A percentile compares a stretch with the other conserved stretches of the same genome.
Conservation (phyloP, 2,113 vertebrate species). For the Oenanthe melanoleuca region DNA sequence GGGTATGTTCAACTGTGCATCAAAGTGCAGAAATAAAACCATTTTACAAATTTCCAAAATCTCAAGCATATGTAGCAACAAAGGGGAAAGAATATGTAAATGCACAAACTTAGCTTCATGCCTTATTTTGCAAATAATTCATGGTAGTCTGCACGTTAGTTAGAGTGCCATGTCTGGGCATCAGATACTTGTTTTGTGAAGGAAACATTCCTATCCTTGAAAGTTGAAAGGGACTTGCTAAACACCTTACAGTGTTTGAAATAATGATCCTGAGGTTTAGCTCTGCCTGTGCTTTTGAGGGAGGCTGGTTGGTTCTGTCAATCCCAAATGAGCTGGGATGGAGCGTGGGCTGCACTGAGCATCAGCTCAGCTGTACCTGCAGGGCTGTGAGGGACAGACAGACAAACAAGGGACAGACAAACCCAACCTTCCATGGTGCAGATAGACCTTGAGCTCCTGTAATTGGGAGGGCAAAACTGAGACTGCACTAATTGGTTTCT, state of each 20-base stretch:
- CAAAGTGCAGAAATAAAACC: not conserved
- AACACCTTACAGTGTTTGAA: not conserved
- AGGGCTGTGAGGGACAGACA: not conserved
- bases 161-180: not conserved
- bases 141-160: not conserved
- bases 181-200: not conserved
- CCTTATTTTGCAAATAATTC: not conserved
- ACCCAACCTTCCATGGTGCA: not conserved
- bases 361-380: not conserved
- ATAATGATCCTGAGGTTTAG: not conserved
- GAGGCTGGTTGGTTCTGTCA: not conserved
- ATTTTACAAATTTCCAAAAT: slow-evolving; percentile 8
- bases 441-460: not conserved
- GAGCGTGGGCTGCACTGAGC: not conserved
- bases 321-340: not conserved
- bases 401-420: not conserved
- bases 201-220: not conserved
- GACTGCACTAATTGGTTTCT: not conserved
- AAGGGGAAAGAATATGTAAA: not conserved
- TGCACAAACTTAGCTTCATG: not conserved
- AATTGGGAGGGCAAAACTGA: not conserved
- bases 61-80: not conserved
- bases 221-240: slow-evolving; percentile 4
- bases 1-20: not conserved
- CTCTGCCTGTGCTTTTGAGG: not conserved